A percentile compares a stretch with the other conserved stretches of the same genome.
phyloP scores from a whole-genome alignment of 2,113 vertebrate genomes.

The Oncorhynchus clarkii region DNA sequence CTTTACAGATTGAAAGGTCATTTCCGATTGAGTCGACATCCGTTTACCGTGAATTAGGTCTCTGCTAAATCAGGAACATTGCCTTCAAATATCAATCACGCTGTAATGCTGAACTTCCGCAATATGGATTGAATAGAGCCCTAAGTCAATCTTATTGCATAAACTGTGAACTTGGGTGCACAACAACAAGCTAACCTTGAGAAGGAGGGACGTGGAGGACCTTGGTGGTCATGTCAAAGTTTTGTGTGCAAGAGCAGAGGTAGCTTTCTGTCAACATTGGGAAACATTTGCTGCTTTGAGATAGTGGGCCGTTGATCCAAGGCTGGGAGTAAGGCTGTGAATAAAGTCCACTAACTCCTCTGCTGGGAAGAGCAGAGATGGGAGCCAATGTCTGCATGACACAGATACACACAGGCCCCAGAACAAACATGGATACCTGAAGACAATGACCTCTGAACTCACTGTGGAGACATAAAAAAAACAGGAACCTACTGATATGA shows the following conservation, averaged over 20 bases:
- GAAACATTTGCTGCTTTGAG: constrained; percentile 70
- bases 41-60: no score
- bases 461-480: constrained; percentile 31
- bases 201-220: constrained; percentile 54
- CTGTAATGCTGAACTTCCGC: no score
- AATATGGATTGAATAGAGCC: not conserved
- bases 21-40: no score
- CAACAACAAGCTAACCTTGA: constrained; percentile 29
- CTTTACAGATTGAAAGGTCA: no score
- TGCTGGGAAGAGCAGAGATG: constrained; percentile 45
- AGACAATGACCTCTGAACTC: constrained; percentile 72
- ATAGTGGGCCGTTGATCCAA: constrained; percentile 74
- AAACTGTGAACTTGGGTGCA: constrained; percentile 57
- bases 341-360: constrained; percentile 68
- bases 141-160: constrained; percentile 30
- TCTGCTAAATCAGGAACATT: no score
- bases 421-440: constrained; percentile 73
- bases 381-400: constrained; percentile 69
- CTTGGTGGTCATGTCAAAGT: constrained; percentile 72
- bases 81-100: no score
- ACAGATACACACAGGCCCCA: constrained; percentile 40
- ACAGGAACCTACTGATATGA: constrained; percentile 68
- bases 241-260: constrained; percentile 70
- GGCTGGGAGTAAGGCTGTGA: constrained; percentile 51
- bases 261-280: constrained; percentile 73